These are phyloP conservation scores for Xanthia icteritia DNA, from an alignment of 2,888 invertebrate genomes.

Conservation along the genomic window DNA sequence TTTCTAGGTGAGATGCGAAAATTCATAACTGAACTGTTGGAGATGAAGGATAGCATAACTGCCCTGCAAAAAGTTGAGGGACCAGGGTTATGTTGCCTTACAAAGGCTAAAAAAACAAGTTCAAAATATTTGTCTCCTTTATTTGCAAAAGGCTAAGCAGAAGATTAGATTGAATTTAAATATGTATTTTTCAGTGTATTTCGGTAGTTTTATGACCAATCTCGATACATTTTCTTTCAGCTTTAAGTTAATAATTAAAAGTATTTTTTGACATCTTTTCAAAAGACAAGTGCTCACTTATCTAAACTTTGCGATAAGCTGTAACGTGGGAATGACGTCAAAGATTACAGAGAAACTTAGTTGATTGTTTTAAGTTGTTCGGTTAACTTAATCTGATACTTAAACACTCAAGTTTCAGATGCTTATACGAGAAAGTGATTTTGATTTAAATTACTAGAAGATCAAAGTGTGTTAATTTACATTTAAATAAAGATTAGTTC, in stretches of 20 bases:
- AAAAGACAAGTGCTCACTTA: background rate
- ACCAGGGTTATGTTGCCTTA: too few relatives aligned
- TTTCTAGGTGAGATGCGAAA: too few relatives aligned
- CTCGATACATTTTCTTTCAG: background rate
- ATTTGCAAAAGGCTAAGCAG: background rate
- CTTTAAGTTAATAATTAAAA: background rate
- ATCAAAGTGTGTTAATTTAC: background rate
- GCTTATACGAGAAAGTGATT: constrained; percentile 2
- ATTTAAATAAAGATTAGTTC: background rate
- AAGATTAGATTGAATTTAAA: background rate
- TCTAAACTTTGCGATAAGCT: background rate
- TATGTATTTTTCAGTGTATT: background rate
- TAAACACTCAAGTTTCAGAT: constrained; percentile 17
- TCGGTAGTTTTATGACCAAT: background rate
- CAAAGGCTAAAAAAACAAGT: too few relatives aligned
- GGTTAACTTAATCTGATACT: constrained; percentile 19
- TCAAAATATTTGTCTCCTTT: too few relatives aligned
- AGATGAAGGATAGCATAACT: too few relatives aligned
- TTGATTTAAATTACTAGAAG: constrained; percentile 1
- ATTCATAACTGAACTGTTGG: too few relatives aligned
- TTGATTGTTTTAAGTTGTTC: constrained; percentile 28
- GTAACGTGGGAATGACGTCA: background rate
- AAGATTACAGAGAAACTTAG: constrained; percentile 20
- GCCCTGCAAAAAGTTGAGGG: too few relatives aligned
- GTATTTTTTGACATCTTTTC: background rate